Conservation (phyloP, 2,888 invertebrate genomes). For the Diploptera punctata region DNA sequence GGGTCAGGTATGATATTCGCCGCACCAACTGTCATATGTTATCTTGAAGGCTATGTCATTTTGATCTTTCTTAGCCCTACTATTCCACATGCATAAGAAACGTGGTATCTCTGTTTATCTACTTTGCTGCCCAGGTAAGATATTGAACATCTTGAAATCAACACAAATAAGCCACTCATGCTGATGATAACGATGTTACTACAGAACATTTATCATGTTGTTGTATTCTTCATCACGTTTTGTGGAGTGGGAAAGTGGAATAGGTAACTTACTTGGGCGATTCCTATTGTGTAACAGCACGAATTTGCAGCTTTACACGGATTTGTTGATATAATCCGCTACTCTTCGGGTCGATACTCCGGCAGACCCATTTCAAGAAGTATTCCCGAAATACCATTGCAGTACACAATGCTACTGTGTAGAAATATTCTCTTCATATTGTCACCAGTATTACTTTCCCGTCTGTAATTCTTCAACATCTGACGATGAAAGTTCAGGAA, state of each 20-base stretch:
- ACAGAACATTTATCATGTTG: conserved; percentile 41
- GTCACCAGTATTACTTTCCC: background rate
- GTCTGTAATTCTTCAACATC: background rate
- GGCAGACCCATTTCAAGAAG: background rate
- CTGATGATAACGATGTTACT: conserved; percentile 10
- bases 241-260: conserved; percentile 26
- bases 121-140: conserved; percentile 45
- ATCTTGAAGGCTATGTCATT: conserved; percentile 39
- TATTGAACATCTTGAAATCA: conserved; percentile 39
- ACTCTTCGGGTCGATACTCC: conserved; percentile 6
- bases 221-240: conserved; percentile 41
- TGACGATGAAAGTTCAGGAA: background rate
- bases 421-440: background rate
- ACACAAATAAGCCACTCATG: conserved; percentile 43
- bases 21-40: conserved; percentile 3
- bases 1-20: background rate
- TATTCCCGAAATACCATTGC: background rate
- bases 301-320: background rate
- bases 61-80: conserved; percentile 42
- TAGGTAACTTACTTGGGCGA: background rate
- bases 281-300: background rate
- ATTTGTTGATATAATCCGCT: background rate
- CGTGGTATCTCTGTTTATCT: conserved; percentile 46
- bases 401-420: background rate
- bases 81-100: conserved; percentile 47